Base-by-base conservation (phyloP, 2,888 invertebrate genomes). In the Agriopis aurantiaria region DNA sequence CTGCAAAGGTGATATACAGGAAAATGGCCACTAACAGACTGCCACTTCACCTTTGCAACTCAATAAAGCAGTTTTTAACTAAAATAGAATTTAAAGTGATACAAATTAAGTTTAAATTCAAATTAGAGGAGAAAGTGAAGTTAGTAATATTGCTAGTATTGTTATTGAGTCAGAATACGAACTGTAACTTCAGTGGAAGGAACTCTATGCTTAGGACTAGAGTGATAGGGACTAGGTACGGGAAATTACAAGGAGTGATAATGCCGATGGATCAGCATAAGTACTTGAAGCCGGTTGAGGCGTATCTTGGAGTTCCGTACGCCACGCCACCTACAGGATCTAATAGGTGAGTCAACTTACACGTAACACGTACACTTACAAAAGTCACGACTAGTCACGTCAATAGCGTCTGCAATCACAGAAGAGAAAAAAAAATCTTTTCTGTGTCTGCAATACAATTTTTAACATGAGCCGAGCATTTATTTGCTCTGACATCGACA, bases 261-360 rank as follows among this genome's bases (percentile, higher is more conserved):
- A 91, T 96, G 82, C 96, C 97, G 5, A 96, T 97, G 96, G 97
- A 97, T 88, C 96, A 95, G 86, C 97, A 95, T 90, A 96, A 96
- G 76, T 96, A 96, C 86, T 92, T 97, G 80, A 97, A 97, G 80
- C 96, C 97, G 3, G 96, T 97, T 48, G 97, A 97, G 85, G 97
- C 97, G 77, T 98, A 97, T 84, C 95, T 98, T 60, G 98, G 98
- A 12, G 97, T 98, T 51, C 98, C 98, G 8, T 98, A 98, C 89
- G 98, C 98, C 6, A 97, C 97, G 60, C 97, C 98, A 45, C 98
- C 98, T 53, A 96, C 96, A 52, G 96, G 97, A 78, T 96, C 96
- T 78, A 97, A 97, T 86, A 95, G 98, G 92, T 98, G 88, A 83
- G 77, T 55, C 1, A 10, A 11, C 4, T 55, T 14, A 1, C 3